Base-by-base conservation (phyloP, 1,140 invertebrate species). In the Mactra quadrangularis region DNA sequence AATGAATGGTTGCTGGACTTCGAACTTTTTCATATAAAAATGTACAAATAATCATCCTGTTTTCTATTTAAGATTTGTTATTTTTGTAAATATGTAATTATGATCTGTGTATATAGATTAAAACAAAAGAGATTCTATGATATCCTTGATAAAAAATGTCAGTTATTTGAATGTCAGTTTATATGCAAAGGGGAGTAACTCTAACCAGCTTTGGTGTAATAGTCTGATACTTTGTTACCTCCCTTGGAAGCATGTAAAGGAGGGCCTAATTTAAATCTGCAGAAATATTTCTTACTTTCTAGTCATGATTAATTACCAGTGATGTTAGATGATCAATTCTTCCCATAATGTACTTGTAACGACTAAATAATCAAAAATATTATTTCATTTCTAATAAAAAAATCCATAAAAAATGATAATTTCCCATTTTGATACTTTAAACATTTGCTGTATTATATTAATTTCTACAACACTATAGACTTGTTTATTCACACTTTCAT, bases 1-100 rank as follows among this genome's bases (percentile, higher is more conserved):
- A 41, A 41, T 68, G 64, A 68, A n/a, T 68, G n/a, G n/a, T n/a
- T n/a, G n/a, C n/a, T n/a, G n/a, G n/a, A n/a, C n/a, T n/a, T n/a
- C n/a, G n/a, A n/a, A n/a, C n/a, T n/a, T n/a, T n/a, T n/a, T n/a
- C n/a, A n/a, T n/a, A n/a, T 35, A 33, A 47, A 47, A 35, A n/a
- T 35, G 47, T n/a, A 25, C 27, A 68, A 27, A 68, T 68, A 68
- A 41, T 68, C 29, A 52, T 68, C n/a, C 45, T 68, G 41, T 68
- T 68, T 41, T 41, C 45, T 52, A 64, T 64, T 66, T 66, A 47
- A 64, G 47, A 64, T 47, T 68, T 68, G 64, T 68, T 68, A 68
- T 68, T 68, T 55, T 55, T 68, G 64, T 68, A 68, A 50, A 68
- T 52, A 68, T 64, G 60, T 64, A 64, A 22, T 47, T 68, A 33